Evolutionary conservation across 2,888 invertebrate species (phyloP).

Genomic region (Rhogogaster chlorosoma): DNA sequence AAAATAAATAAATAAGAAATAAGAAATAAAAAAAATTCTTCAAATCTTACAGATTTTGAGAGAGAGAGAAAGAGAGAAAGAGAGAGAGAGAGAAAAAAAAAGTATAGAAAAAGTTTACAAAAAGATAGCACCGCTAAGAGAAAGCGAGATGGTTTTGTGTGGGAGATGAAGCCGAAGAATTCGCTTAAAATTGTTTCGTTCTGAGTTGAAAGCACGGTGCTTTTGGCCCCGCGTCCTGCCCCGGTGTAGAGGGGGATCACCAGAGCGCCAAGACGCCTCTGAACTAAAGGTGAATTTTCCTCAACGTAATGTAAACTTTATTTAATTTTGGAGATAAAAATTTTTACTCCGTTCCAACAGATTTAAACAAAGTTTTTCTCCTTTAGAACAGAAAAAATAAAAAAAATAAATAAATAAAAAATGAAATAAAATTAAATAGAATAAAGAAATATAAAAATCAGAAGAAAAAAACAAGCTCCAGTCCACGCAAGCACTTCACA

Average conservation of each 20-base stretch:
- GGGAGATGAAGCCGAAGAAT: conserved; percentile 40
- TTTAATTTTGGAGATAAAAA: conserved; percentile 41
- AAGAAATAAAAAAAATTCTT: no score
- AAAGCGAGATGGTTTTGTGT: conserved; percentile 43
- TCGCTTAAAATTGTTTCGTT: conserved; percentile 39
- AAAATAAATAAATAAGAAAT: no score
- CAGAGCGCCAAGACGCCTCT: neutral
- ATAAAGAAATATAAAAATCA: neutral
- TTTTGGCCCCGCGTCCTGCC: neutral
- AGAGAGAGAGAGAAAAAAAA: no score
- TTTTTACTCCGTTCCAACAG: neutral
- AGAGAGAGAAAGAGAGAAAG: no score
- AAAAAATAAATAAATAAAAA: neutral
- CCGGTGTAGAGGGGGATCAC: neutral
- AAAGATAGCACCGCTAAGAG: conserved; percentile 30
- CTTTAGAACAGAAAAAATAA: neutral
- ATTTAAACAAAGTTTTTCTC: conserved; percentile 25
- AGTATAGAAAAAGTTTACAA: neutral
- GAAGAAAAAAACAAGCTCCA: neutral
- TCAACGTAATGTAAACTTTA: conserved; percentile 34
- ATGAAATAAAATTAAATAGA: neutral
- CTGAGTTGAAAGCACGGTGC: neutral
- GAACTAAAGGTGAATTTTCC: conserved; percentile 20
- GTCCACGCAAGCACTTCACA: neutral
- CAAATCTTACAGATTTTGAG: no score